These are phyloP conservation scores for Tachina grossa DNA, from an alignment of 2,888 invertebrate genomes.

Conservation along the genomic window DNA sequence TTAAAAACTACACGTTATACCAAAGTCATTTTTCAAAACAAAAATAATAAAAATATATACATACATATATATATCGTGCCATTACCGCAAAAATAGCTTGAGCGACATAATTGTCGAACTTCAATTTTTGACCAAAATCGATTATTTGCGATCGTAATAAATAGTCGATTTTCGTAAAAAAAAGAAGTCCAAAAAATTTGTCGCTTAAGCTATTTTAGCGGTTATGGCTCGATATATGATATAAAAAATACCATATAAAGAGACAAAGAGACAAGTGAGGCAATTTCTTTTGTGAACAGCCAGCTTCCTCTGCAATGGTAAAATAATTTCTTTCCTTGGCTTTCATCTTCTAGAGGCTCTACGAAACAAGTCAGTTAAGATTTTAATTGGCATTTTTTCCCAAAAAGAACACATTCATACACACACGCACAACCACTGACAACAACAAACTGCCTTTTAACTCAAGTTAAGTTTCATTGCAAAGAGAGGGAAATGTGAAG, in stretches of 20 bases:
- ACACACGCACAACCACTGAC: not conserved
- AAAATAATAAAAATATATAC: not conserved
- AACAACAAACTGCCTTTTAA: not conserved
- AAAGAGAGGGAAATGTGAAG: not conserved
- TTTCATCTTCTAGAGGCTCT: conserved; percentile 19
- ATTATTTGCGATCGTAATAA: too few relatives aligned
- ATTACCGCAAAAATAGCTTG: too few relatives aligned
- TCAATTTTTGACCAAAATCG: too few relatives aligned
- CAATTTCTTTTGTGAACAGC: conserved; percentile 68
- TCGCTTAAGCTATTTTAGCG: too few relatives aligned
- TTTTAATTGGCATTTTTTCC: conserved; percentile 80
- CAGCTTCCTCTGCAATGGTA: conserved; percentile 1
- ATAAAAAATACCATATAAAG: not conserved
- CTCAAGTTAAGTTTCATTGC: conserved; percentile 11
- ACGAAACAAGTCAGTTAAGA: conserved; percentile 75
- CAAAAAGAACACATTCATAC: not conserved
- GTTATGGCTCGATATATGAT: too few relatives aligned
- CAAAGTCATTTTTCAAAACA: conserved; percentile 9
- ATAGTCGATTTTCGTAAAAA: too few relatives aligned
- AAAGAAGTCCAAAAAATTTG: too few relatives aligned
- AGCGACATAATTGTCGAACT: too few relatives aligned
- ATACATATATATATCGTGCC: not conserved
- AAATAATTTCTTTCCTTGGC: conserved; percentile 39
- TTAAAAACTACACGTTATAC: not conserved
- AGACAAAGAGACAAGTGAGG: conserved; percentile 66